A percentile compares a stretch with the other conserved stretches of the same genome.
phyloP scores from a whole-genome alignment of 2,888 invertebrate genomes.

The Pachycephus smyrnensis region DNA sequence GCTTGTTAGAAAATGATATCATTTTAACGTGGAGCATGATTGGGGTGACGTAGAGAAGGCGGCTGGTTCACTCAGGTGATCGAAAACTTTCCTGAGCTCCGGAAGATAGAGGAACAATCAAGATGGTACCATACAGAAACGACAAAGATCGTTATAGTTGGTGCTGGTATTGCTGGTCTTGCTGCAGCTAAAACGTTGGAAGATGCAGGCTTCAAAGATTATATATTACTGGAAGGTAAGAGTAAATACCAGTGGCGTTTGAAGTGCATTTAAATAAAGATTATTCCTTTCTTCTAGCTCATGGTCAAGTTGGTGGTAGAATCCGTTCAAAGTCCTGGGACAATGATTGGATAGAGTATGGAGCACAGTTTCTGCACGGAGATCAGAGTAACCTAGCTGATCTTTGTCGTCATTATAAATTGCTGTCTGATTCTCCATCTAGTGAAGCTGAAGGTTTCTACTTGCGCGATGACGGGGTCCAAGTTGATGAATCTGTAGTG shows the following conservation, averaged over 20 bases:
- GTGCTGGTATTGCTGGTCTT: conserved; percentile 74
- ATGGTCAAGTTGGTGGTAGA: conserved; percentile 70
- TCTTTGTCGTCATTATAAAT: conserved; percentile 66
- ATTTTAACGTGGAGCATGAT: conserved; percentile 16
- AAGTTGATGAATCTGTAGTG: conserved; percentile 67
- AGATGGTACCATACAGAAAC: conserved; percentile 28
- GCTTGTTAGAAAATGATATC: no score
- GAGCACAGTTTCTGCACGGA: conserved; percentile 77
- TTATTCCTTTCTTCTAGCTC: conserved; percentile 56
- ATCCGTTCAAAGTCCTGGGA: conserved; percentile 67
- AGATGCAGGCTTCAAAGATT: conserved; percentile 66
- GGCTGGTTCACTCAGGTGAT: conserved; percentile 43
- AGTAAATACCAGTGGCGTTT: neutral
- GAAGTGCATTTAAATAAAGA: neutral
- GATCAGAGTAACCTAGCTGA: conserved; percentile 69
- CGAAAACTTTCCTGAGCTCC: conserved; percentile 18
- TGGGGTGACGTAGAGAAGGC: conserved; percentile 44
- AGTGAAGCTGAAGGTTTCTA: conserved; percentile 72
- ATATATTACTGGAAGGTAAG: conserved; percentile 71
- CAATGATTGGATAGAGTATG: conserved; percentile 69
- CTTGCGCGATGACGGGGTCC: conserved; percentile 67
- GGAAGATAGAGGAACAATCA: no score
- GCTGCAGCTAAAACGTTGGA: conserved; percentile 70
- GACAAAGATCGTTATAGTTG: conserved; percentile 69
- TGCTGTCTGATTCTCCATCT: conserved; percentile 68